Evolutionary conservation across 2,113 vertebrate genomes (phyloP).

Genomic region (Nycticebus coucang): DNA sequence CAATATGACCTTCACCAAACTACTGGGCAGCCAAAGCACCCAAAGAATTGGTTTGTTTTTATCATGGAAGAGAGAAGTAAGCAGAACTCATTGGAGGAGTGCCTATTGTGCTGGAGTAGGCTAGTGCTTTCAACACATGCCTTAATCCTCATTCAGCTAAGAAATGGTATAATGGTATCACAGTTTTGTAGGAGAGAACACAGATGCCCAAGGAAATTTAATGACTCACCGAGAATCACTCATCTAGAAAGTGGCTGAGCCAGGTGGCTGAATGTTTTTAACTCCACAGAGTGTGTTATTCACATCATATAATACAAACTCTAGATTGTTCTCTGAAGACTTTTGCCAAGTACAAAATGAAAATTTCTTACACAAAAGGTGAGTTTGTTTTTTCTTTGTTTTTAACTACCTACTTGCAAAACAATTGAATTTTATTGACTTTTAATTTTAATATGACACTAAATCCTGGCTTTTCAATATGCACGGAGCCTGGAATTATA

Average conservation of each 20-base stretch:
- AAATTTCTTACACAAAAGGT: neutral
- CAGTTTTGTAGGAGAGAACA: neutral
- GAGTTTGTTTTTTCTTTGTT: neutral
- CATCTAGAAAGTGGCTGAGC: neutral
- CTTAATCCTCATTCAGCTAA: neutral
- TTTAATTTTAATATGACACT: constrained; percentile 7
- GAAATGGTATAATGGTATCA: too few relatives aligned
- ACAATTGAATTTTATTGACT: neutral
- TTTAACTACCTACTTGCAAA: neutral
- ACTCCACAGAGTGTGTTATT: neutral
- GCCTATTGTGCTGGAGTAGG: rapidly evolving
- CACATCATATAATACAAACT: neutral
- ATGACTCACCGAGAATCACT: neutral
- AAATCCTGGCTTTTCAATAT: constrained; percentile 1
- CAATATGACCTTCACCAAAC: neutral
- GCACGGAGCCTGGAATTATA: neutral
- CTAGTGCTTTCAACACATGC: neutral
- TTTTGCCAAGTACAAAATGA: neutral
- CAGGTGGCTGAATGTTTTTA: neutral
- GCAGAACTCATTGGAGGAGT: neutral
- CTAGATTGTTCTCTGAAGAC: neutral
- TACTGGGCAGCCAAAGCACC: neutral
- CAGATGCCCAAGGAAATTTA: neutral
- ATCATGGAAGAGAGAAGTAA: neutral
- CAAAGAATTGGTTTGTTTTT: neutral